Percentiles rank a stretch among this genome's conserved stretches.
Evolutionary conservation across 2,888 invertebrate species (phyloP).

Genomic region (Galerucella pusilla): DNA sequence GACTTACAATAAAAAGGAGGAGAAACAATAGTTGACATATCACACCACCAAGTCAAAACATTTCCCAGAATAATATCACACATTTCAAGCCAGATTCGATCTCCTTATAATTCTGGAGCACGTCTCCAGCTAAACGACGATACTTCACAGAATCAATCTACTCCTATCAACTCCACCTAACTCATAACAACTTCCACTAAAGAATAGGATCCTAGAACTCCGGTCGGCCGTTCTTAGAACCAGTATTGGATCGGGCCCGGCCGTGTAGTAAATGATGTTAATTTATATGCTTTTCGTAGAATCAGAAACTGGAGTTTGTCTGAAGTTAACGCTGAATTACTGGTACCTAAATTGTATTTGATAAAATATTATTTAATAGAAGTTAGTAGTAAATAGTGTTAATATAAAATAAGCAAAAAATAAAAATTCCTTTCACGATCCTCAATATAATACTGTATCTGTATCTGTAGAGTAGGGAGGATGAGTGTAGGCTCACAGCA

Average conservation of each 20-base stretch:
- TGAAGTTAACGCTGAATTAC: neutral
- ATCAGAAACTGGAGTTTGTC: neutral
- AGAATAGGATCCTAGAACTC: constrained; percentile 5
- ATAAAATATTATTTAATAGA: too few species aligned
- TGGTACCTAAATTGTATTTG: too few species aligned
- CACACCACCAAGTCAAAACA: too few species aligned
- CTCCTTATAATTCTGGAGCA: constrained; percentile 14
- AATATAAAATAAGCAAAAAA: too few species aligned
- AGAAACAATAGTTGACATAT: too few species aligned
- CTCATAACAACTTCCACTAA: constrained; percentile 24
- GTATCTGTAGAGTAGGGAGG: too few species aligned
- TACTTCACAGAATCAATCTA: constrained; percentile 25
- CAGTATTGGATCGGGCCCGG: constrained; percentile 1
- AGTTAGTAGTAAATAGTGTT: too few species aligned
- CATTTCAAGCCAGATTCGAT: constrained; percentile 13
- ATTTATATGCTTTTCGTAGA: neutral
- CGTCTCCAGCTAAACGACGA: constrained; percentile 18
- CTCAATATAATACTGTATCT: too few species aligned
- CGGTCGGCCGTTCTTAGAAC: neutral
- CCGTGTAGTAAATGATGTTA: neutral
- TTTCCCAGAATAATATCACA: neutral
- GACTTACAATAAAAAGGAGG: too few species aligned
- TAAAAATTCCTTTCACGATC: too few species aligned
- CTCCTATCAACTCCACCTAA: constrained; percentile 25
- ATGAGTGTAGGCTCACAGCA: too few species aligned